Evolutionary conservation across 1,140 invertebrate species (phyloP), one percentile per base, ranked within the genome.

Genomic region (Drosophila ogumai): DNA sequence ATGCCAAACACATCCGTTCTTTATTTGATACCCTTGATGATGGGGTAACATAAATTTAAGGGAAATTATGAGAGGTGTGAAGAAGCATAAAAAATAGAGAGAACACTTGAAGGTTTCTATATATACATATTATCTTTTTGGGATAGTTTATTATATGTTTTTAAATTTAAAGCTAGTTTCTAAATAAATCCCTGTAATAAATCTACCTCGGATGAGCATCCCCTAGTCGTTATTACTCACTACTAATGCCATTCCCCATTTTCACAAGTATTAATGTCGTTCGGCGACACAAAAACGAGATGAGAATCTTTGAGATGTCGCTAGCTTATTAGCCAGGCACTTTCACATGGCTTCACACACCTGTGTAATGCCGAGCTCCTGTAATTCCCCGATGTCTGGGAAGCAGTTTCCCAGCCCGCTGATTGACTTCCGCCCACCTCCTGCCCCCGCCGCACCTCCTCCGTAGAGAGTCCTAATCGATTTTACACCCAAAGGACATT

Each of bases 401-500:
- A 34, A 57, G 67, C 67, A 71, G 22, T 22, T 31, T 71, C 68
- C 66, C 68, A 31, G 50, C 74, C 85, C 61, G 69, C 81, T 91
- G 85, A 91, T 87, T 91, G 82, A 90, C 90, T 91, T 91, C 82
- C 90, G 85, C 77, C 81, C 79, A 17, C 25, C 25, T 6, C 25
- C 25, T 28, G 25, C 25, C n/a, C 6, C 8, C 66, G 25, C 6
- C 66, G 22, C 32, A 10, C 41, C 58, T 59, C 47, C 44, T 71
- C 58, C 55, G 25, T 7, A 28, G 71, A 71, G 65, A 71, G 86
- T 71, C 71, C 81, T 91, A 91, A 91, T 91, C 88, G 88, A 91
- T 91, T 88, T 91, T 91, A 71, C 88, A 91, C 88, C 88, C 88
- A 91, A 88, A 91, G 88, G 88, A 91, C 88, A 84, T 87, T 84